These are phyloP conservation scores for Corella eumyota DNA, from an alignment of 23 tunicate species.

Conservation along the genomic window DNA sequence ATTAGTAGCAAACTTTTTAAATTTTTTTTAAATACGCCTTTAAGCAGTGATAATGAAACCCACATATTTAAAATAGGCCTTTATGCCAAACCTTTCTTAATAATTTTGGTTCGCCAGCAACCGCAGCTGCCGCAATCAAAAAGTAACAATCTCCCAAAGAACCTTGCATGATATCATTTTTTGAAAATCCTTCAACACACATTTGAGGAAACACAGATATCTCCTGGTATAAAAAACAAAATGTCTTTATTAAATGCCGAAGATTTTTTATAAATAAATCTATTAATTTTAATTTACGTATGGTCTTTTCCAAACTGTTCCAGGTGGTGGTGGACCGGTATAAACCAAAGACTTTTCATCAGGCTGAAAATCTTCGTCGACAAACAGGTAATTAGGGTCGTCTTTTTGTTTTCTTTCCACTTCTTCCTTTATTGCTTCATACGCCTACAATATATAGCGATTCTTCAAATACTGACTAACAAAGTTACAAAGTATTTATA, in stretches of 20 bases:
- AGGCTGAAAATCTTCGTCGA: slow-evolving; percentile 12
- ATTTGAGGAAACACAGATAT: too few relatives aligned
- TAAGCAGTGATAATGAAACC: too few relatives aligned
- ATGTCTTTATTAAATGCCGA: too few relatives aligned
- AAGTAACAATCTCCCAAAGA: slow-evolving; percentile 12
- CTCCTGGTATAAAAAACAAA: too few relatives aligned
- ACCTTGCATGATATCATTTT: slow-evolving; percentile 12
- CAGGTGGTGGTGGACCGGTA: not conserved
- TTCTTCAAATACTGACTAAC: too few relatives aligned
- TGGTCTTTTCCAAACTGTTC: slow-evolving; percentile 6
- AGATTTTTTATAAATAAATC: too few relatives aligned
- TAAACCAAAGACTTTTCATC: not conserved
- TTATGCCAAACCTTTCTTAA: slow-evolving; percentile 3
- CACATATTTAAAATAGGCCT: too few relatives aligned
- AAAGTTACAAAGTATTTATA: too few relatives aligned
- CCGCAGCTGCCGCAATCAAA: slow-evolving; percentile 7
- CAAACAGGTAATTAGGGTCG: slow-evolving; percentile 11
- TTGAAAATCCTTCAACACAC: slow-evolving; percentile 11
- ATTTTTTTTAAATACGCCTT: too few relatives aligned
- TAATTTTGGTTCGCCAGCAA: slow-evolving; percentile 3
- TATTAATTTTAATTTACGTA: slow-evolving; percentile 5
- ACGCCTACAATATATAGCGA: not conserved
- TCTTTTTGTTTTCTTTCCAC: not conserved
- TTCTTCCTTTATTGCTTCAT: not conserved
- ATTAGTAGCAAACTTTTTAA: too few relatives aligned